Conservation (phyloP, 2,113 vertebrate species). For the Psettodes erumei region DNA sequence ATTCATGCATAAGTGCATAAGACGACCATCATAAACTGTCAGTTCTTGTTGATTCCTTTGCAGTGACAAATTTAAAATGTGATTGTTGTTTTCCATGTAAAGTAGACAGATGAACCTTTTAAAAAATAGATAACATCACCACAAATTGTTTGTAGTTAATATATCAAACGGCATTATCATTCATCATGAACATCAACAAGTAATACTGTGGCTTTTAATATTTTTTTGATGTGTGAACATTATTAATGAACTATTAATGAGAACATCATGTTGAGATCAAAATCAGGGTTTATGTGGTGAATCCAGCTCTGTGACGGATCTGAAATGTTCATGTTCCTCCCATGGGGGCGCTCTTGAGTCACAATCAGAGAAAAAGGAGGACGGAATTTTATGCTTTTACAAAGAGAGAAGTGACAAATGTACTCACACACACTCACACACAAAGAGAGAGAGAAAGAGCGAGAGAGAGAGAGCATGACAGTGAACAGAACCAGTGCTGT, state of each 20-base stretch:
- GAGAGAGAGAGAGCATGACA: conserved; percentile 15
- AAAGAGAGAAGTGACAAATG: conserved; percentile 49
- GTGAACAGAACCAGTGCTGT: neutral
- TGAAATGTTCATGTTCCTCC: conserved; percentile 51
- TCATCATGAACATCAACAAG: neutral
- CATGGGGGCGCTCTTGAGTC: conserved; percentile 81
- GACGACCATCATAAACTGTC: no score
- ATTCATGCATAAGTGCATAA: neutral
- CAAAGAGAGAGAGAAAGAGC: neutral
- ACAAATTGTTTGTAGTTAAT: neutral
- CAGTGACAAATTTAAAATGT: no score
- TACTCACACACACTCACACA: conserved; percentile 38
- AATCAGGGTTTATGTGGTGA: neutral
- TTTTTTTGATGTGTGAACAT: conserved; percentile 9
- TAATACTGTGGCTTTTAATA: no score
- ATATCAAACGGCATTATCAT: neutral
- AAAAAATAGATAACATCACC: neutral
- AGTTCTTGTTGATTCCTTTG: neutral
- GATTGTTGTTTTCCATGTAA: no score
- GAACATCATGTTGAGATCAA: conserved; percentile 17
- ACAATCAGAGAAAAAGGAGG: conserved; percentile 34
- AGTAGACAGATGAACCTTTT: no score
- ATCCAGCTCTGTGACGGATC: neutral
- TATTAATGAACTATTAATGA: conserved; percentile 12
- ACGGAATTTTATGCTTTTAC: conserved; percentile 40